phyloP scores from a whole-genome alignment of 2,113 vertebrate genomes.

The Chelonoidis abingdonii region DNA sequence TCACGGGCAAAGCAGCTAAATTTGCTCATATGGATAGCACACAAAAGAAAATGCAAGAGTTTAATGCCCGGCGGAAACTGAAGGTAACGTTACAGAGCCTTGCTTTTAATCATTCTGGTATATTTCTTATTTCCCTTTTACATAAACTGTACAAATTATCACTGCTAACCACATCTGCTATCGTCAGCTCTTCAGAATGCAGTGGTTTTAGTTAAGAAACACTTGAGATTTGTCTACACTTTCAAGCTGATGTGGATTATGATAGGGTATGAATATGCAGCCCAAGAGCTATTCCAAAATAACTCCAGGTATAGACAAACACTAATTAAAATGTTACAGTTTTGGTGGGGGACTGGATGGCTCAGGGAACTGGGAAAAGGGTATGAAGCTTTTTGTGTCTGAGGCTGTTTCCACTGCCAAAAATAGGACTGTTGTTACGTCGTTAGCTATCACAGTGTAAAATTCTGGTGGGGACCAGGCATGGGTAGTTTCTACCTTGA shows the following conservation, averaged over 20 bases:
- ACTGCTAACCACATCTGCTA: accelerated
- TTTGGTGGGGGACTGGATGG: not conserved
- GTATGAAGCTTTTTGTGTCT: not conserved
- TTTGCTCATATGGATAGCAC: conserved; percentile 93
- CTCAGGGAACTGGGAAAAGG: not conserved
- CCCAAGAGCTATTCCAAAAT: not conserved
- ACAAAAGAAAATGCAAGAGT: conserved; percentile 90
- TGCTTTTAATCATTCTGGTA: accelerated
- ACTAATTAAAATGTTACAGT: not conserved
- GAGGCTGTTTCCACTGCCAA: not conserved
- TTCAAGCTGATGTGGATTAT: not conserved
- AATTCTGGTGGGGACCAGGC: too few species aligned
- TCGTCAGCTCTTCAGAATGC: not conserved
- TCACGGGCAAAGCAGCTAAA: conserved; percentile 87
- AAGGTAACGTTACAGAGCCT: conserved; percentile 77
- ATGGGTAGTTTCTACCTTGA: too few species aligned
- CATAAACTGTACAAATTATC: not conserved
- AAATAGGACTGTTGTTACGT: not conserved
- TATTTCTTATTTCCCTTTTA: accelerated
- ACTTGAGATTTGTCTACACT: not conserved
- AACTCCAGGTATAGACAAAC: not conserved
- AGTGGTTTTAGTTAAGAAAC: accelerated
- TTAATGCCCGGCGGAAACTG: conserved; percentile 89
- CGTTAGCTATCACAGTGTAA: not conserved
- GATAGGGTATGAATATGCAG: not conserved